Conservation (phyloP, 2,797 vertebrate species). For the Pantherophis vulpinus region DNA sequence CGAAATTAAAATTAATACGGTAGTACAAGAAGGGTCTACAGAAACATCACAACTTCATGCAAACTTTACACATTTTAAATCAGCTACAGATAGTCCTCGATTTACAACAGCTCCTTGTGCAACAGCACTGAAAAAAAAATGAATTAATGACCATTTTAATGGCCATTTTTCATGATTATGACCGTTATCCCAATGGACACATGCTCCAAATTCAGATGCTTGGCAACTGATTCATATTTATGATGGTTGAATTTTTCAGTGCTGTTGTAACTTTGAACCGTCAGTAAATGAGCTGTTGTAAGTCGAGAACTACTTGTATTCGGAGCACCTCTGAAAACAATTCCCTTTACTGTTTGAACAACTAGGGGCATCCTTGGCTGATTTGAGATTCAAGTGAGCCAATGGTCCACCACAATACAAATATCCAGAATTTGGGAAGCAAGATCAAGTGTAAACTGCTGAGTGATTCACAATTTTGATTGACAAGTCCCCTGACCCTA, state of each 20-base stretch:
- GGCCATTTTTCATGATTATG: neutral
- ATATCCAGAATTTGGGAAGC: neutral
- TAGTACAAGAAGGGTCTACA: neutral
- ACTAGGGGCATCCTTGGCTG: neutral
- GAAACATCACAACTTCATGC: neutral
- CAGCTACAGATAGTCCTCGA: neutral
- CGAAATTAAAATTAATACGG: neutral
- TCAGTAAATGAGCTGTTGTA: no score
- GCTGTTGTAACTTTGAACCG: no score
- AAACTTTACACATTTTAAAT: neutral
- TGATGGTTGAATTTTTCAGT: neutral
- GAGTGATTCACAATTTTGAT: neutral
- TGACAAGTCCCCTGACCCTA: neutral
- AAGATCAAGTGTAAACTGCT: neutral
- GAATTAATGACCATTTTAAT: no score
- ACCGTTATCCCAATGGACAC: neutral
- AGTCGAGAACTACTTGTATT: neutral
- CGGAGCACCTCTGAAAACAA: neutral
- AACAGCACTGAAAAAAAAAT: neutral
- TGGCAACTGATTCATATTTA: neutral
- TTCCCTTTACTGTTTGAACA: neutral
- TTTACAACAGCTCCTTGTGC: neutral
- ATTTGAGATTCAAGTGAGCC: neutral
- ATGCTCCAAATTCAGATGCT: neutral
- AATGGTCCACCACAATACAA: neutral